Percentiles rank a stretch among this genome's conserved stretches.
phyloP scores from a whole-genome alignment of 2,113 vertebrate genomes.

The Osmerus eperlanus region DNA sequence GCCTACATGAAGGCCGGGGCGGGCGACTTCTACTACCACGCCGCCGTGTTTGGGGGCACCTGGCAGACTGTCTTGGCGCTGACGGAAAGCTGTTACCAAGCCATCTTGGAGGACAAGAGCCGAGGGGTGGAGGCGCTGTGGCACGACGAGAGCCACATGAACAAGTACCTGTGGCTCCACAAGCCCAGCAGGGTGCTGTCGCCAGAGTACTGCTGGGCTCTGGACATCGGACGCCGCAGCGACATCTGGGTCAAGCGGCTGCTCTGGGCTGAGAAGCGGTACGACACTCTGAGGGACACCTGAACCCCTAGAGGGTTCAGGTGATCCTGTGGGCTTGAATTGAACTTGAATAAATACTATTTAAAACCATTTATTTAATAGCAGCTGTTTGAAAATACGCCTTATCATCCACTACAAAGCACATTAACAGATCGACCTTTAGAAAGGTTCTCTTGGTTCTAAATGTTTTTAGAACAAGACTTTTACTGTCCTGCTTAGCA shows the following conservation, averaged over 20 bases:
- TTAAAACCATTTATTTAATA: no score
- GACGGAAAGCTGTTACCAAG: conserved; percentile 56
- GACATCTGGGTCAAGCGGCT: conserved; percentile 55
- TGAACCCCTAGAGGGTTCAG: no score
- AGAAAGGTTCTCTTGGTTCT: no score
- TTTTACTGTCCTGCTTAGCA: no score
- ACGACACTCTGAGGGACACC: conserved; percentile 38
- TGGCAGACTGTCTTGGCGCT: conserved; percentile 61
- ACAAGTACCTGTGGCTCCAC: conserved; percentile 72
- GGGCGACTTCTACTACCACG: conserved; percentile 78
- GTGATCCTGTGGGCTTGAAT: no score
- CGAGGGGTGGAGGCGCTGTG: conserved; percentile 73
- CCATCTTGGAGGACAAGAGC: conserved; percentile 62
- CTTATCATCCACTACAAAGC: no score
- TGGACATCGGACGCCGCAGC: conserved; percentile 23
- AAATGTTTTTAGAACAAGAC: no score
- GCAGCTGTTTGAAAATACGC: no score
- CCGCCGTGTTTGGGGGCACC: conserved; percentile 74
- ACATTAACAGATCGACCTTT: no score
- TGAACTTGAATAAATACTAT: no score
- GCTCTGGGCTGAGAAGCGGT: conserved; percentile 62
- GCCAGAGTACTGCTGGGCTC: conserved; percentile 79
- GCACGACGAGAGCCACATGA: conserved; percentile 82
- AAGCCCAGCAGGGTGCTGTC: conserved; percentile 77
- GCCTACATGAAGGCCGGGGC: conserved; percentile 57